phyloP scores from a whole-genome alignment of 2,113 vertebrate species.

The Acanthisitta chloris region DNA sequence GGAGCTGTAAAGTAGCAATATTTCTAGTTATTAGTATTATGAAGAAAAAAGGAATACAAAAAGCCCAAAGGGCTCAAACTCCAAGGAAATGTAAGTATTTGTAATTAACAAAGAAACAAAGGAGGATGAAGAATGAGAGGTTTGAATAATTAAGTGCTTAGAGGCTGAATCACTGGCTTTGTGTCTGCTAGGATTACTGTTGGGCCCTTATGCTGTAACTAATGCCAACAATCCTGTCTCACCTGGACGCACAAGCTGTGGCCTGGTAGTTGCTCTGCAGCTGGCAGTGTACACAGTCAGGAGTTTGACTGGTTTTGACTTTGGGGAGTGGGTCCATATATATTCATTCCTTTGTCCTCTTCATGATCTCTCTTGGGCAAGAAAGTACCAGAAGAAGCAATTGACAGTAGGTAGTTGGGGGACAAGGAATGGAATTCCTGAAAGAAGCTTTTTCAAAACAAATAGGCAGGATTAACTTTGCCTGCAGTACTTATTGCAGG shows the following conservation, averaged over 20 bases:
- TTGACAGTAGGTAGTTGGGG: neutral
- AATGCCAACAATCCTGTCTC: neutral
- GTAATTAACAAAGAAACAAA: neutral
- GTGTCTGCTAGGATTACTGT: neutral
- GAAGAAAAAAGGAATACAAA: neutral
- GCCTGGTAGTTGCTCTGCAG: neutral
- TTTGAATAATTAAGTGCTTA: neutral
- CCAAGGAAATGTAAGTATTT: neutral
- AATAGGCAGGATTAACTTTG: neutral
- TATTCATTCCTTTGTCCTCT: neutral
- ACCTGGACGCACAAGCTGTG: neutral
- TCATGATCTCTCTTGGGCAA: neutral
- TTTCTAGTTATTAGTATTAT: neutral
- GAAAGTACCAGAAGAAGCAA: neutral
- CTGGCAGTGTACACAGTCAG: too few relatives aligned
- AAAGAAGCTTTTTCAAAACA: neutral
- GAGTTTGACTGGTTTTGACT: neutral
- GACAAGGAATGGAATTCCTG: neutral
- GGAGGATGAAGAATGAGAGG: neutral
- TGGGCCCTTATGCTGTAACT: neutral
- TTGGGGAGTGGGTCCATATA: neutral
- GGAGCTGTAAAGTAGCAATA: neutral
- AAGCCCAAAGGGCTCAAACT: neutral
- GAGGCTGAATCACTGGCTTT: neutral
- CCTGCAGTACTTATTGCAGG: neutral